Conservation (phyloP, 2,113 vertebrate species). For the Scalopus aquaticus region DNA sequence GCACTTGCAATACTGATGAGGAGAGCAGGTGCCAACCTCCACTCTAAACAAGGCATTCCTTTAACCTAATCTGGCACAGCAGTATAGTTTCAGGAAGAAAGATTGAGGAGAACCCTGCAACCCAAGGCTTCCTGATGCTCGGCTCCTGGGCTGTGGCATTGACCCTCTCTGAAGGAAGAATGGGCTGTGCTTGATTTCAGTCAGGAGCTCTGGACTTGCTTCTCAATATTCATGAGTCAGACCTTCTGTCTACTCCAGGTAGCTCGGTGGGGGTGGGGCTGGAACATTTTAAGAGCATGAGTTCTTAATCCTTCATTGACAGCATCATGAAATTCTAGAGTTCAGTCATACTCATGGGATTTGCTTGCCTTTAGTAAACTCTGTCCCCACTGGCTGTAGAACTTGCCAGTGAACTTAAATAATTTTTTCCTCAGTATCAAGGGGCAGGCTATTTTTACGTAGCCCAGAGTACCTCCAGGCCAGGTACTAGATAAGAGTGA, state of each 20-base stretch:
- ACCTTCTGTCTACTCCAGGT: not conserved
- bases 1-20: constrained; percentile 37
- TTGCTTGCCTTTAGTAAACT: constrained; percentile 12
- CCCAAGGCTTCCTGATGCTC: not conserved
- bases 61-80: not conserved
- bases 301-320: not conserved
- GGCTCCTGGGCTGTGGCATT: not conserved
- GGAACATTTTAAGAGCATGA: not conserved
- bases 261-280: not conserved
- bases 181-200: not conserved
- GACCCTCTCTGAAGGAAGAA: not conserved
- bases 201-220: not conserved
- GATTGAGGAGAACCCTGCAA: not conserved
- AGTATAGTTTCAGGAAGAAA: not conserved
- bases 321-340: not conserved
- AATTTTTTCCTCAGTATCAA: constrained; percentile 12
- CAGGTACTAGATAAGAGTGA: not conserved
- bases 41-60: not conserved
- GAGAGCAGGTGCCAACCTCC: constrained; percentile 53
- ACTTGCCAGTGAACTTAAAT: not conserved
- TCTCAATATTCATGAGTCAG: not conserved
- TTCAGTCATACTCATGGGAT: not conserved
- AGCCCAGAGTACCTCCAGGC: not conserved
- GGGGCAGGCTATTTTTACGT: not conserved
- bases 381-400: not conserved